Evolutionary conservation across 1,140 invertebrate genomes (phyloP).

Genomic region (Thereuonema tuberculata): DNA sequence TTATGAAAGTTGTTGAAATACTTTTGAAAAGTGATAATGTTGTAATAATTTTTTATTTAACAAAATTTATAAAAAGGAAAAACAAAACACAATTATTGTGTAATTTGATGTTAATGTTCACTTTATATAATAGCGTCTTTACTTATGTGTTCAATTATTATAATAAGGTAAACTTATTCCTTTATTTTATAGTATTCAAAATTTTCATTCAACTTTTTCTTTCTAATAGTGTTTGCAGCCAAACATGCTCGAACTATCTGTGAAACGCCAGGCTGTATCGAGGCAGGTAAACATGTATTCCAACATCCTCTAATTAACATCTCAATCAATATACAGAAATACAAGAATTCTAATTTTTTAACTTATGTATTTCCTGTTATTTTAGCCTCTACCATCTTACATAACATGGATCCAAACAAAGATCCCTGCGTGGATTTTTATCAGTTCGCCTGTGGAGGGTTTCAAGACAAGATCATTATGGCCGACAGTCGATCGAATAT

Average conservation of each 20-base stretch:
- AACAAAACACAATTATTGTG: too few relatives aligned
- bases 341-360: background rate
- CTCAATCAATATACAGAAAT: background rate
- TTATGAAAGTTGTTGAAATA: too few relatives aligned
- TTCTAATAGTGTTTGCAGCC: too few relatives aligned
- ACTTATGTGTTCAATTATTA: too few relatives aligned
- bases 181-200: too few relatives aligned
- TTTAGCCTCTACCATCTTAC: background rate
- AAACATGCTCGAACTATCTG: background rate
- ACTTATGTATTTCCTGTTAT: background rate
- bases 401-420: constrained; percentile 55
- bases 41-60: too few relatives aligned
- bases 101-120: too few relatives aligned
- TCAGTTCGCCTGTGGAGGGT: constrained; percentile 80
- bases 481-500: background rate
- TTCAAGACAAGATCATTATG: constrained; percentile 23
- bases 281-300: background rate
- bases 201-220: too few relatives aligned
- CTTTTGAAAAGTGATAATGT: too few relatives aligned
- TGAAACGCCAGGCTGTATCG: background rate
- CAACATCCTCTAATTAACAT: background rate
- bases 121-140: too few relatives aligned
- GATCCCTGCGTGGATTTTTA: constrained; percentile 94
- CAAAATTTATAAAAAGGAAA: too few relatives aligned
- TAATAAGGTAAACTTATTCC: too few relatives aligned